Evolutionary conservation across 2,888 invertebrate genomes (phyloP).

Genomic region (Hybos culiciformis): DNA sequence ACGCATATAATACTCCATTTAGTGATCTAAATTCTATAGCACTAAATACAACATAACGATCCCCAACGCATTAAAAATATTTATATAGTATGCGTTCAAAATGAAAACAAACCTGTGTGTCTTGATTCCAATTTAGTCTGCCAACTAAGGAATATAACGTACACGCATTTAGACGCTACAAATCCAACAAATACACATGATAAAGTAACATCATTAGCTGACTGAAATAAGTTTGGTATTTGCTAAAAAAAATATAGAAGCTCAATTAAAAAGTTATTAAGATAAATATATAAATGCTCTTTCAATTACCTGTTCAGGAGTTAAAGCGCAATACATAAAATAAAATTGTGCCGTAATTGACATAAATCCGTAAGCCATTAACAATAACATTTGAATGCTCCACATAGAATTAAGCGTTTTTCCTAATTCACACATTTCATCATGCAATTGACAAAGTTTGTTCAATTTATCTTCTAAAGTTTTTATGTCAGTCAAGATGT

Average conservation of each 20-base stretch:
- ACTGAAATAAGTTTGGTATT: constrained; percentile 31
- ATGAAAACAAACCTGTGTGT: constrained; percentile 32
- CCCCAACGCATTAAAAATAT: too few species aligned
- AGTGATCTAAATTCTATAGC: too few species aligned
- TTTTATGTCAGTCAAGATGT: constrained; percentile 19
- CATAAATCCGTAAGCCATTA: constrained; percentile 35
- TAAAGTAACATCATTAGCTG: constrained; percentile 29
- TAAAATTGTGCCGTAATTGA: constrained; percentile 35
- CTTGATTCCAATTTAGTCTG: constrained; percentile 33
- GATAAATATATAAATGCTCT: background rate
- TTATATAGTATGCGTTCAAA: too few species aligned
- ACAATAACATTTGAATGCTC: constrained; percentile 32
- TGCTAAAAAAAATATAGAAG: constrained; percentile 10
- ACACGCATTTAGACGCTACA: constrained; percentile 32
- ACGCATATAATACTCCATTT: too few species aligned
- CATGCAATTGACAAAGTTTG: constrained; percentile 33
- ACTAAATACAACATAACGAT: too few species aligned
- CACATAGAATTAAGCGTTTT: constrained; percentile 31
- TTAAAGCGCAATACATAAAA: constrained; percentile 33
- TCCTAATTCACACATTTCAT: constrained; percentile 35
- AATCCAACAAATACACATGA: constrained; percentile 27
- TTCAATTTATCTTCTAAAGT: constrained; percentile 32
- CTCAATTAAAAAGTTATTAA: constrained; percentile 7
- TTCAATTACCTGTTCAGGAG: too few species aligned
- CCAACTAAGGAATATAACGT: constrained; percentile 32